Conservation (phyloP, 2,888 invertebrate species). For the Neoaliturus tenellus region DNA sequence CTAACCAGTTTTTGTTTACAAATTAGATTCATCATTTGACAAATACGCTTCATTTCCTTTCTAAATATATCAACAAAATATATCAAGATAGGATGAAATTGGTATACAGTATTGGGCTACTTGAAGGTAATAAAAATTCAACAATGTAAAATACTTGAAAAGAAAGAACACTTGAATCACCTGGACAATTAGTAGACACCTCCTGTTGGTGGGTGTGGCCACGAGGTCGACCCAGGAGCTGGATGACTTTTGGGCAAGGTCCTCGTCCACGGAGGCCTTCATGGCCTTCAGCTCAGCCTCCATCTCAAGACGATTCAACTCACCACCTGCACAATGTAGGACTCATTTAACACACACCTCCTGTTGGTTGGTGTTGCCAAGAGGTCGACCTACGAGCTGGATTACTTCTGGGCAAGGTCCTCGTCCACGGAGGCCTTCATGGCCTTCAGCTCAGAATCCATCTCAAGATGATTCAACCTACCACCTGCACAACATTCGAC, state of each 20-base stretch:
- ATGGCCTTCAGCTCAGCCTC: constrained; percentile 35
- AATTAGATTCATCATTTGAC: no score
- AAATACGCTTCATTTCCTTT: no score
- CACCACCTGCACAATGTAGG: neutral
- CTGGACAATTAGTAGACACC: constrained; percentile 50
- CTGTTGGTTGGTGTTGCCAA: constrained; percentile 48
- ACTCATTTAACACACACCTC: constrained; percentile 40
- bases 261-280: constrained; percentile 31
- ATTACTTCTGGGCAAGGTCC: neutral
- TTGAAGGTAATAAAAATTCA: no score
- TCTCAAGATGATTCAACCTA: neutral
- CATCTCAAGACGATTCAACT: neutral
- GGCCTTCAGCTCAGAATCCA: constrained; percentile 26
- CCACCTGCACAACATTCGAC: neutral
- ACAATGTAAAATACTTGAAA: no score
- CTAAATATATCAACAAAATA: no score
- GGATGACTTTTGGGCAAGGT: constrained; percentile 6
- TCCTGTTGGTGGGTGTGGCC: constrained; percentile 46
- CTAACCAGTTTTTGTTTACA: no score
- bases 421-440: constrained; percentile 36
- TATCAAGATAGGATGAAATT: no score
- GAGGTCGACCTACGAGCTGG: constrained; percentile 36
- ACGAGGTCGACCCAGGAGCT: constrained; percentile 40
- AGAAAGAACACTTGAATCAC: no score
- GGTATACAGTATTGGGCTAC: no score